Conservation (phyloP, 2,797 vertebrate species). For the Gymnothorax javanicus region DNA sequence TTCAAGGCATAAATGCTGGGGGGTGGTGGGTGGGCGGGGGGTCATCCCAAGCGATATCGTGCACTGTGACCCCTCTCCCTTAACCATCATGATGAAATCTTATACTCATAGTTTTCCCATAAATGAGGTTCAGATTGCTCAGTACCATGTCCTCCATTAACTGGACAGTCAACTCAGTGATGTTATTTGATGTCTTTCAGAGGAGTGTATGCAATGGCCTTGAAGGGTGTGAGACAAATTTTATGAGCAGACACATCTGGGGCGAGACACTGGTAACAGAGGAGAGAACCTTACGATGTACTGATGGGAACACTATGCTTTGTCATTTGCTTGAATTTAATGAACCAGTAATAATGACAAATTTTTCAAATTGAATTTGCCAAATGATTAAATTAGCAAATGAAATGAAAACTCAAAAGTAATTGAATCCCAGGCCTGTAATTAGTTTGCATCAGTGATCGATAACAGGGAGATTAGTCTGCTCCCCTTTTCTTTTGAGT, state of each 20-base stretch:
- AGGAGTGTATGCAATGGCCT: neutral
- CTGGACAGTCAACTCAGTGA: neutral
- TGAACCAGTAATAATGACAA: neutral
- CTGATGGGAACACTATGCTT: neutral
- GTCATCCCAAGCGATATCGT: neutral
- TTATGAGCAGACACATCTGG: neutral
- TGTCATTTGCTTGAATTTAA: neutral
- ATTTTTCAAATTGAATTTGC: neutral
- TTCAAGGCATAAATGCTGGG: neutral
- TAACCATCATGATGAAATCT: neutral
- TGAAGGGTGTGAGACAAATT: neutral
- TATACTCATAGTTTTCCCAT: neutral
- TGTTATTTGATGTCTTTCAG: neutral
- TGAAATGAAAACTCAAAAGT: neutral
- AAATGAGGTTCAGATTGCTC: neutral
- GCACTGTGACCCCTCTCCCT: neutral
- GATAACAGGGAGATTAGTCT: neutral
- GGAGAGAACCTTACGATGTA: neutral
- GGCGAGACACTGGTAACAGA: neutral
- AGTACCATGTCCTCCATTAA: neutral
- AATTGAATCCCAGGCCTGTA: neutral
- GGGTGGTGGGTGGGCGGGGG: neutral
- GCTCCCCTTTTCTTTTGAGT: neutral
- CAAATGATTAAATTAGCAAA: neutral
- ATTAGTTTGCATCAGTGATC: neutral